phyloP scores from a whole-genome alignment of 64 coral and sea anemone species.

The Astreopora myriophthalma region DNA sequence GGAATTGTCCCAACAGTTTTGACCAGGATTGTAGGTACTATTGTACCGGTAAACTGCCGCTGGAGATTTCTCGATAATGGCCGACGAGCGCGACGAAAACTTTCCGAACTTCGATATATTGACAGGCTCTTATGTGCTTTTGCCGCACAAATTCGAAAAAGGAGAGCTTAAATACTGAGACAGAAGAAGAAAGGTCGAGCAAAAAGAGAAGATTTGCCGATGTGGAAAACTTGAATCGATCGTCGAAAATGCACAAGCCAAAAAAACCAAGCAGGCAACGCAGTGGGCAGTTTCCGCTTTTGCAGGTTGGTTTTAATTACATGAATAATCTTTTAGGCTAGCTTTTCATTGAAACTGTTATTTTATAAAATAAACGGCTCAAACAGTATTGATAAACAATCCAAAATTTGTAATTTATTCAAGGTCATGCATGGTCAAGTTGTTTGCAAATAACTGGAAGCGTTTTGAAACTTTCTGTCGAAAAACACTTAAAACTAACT shows the following conservation, averaged over 20 bases:
- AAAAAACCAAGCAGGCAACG: not conserved
- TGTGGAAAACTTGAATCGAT: not conserved
- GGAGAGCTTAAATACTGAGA: not conserved
- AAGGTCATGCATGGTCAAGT: not conserved
- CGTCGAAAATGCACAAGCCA: not conserved
- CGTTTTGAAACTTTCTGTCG: not conserved
- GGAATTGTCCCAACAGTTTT: too few species aligned
- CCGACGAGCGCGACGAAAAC: not conserved
- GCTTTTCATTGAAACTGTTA: not conserved
- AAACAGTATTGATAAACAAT: not conserved
- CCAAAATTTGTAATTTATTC: not conserved
- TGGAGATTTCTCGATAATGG: not conserved
- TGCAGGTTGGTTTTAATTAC: conserved; percentile 9
- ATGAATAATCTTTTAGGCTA: not conserved
- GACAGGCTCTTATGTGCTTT: not conserved
- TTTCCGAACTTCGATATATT: not conserved
- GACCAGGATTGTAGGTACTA: too few species aligned
- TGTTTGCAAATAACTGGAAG: not conserved
- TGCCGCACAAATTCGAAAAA: not conserved
- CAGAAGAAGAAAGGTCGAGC: not conserved
- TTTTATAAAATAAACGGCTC: not conserved
- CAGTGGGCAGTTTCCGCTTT: conserved; percentile 18
- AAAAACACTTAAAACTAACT: not conserved
- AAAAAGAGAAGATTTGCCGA: not conserved
- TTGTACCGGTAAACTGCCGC: too few species aligned